Conservation (phyloP, 2,888 invertebrate genomes). For the Prenolepis imparis region DNA sequence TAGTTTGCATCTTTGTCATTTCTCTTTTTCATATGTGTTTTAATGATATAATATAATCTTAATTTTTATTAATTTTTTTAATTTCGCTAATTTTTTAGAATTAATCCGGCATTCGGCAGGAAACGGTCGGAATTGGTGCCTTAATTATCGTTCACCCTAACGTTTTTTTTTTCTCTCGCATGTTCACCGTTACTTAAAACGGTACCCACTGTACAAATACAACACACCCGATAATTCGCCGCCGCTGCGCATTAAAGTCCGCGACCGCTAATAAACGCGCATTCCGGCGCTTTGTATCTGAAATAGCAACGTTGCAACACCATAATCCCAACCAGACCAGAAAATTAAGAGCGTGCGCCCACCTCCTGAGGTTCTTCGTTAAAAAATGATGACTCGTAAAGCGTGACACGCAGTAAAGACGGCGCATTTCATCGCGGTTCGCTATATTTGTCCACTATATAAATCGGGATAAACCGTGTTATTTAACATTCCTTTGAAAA, state of each 20-base stretch:
- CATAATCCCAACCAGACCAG: slow-evolving; percentile 64
- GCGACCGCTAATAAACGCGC: slow-evolving; percentile 69
- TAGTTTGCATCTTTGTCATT: neutral
- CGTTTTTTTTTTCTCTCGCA: slow-evolving; percentile 57
- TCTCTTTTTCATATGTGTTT: neutral
- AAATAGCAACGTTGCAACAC: slow-evolving; percentile 59
- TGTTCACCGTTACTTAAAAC: slow-evolving; percentile 68
- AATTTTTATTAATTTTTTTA: neutral
- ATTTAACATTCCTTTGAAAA: neutral
- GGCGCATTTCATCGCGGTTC: neutral
- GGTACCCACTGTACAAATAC: slow-evolving; percentile 64
- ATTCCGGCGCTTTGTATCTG: slow-evolving; percentile 60
- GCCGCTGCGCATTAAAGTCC: slow-evolving; percentile 56
- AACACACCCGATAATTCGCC: slow-evolving; percentile 66
- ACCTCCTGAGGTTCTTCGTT: slow-evolving; percentile 35
- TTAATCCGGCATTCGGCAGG: neutral
- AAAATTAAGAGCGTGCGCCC: slow-evolving; percentile 61
- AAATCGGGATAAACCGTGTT: neutral
- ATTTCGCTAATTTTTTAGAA: neutral
- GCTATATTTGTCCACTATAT: neutral
- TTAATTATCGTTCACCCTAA: slow-evolving; percentile 68
- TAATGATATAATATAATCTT: neutral
- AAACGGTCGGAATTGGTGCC: slow-evolving; percentile 49
- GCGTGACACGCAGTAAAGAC: neutral
- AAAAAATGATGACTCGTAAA: slow-evolving; percentile 32